Base-by-base conservation (phyloP, 2,888 invertebrate species). In the Bugulina stolonifera region DNA sequence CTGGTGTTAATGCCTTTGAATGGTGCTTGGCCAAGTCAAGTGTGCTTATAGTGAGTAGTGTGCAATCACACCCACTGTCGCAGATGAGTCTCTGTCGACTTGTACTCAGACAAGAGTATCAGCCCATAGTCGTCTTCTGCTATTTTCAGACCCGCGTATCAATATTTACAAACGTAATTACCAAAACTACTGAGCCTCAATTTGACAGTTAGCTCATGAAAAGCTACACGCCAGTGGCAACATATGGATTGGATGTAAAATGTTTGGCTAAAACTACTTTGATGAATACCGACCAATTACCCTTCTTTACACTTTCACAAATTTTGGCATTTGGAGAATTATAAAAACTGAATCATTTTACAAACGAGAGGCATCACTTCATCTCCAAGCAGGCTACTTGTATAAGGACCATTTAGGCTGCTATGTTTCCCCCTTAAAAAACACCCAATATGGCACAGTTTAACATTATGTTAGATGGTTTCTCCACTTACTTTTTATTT, bases 101-200 rank as follows among this genome's bases (percentile, higher is more conserved):
- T 32, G 14, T 10, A 34, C 32, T n/a, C 32, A 64, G 64, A 64
- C 64, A 64, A 64, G 64, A 64, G 64, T 3, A 27, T 64, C 64
- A 64, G 29, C 14, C 32, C 18, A 64, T 27, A 64, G 64, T 32
- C 64, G 64, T 64, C 64, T 64, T 27, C 64, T 23, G 25, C 57
- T 25, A 57, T 57, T 57, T 25, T 57, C n/a, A 57, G 57, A 57
- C 57, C 32, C 27, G 64, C 25, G 64, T 22, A 64, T 64, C 22
- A 64, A 64, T 64, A 64, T 64, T 64, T 64, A 64, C 64, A 14
- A 18, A 64, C 64, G 64, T 64, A 64, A 64, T 64, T 64, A 64
- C 64, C 32, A n/a, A 32, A 64, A 18, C 14, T 22, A 14, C 64
- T 64, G 64, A 64, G 64, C 64, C 64, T 64, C 32, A 27, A 34